A percentile compares a stretch with the other conserved stretches of the same genome.
Evolutionary conservation across 1,140 invertebrate species (phyloP).

Genomic region (Calliopsis andreniformis): DNA sequence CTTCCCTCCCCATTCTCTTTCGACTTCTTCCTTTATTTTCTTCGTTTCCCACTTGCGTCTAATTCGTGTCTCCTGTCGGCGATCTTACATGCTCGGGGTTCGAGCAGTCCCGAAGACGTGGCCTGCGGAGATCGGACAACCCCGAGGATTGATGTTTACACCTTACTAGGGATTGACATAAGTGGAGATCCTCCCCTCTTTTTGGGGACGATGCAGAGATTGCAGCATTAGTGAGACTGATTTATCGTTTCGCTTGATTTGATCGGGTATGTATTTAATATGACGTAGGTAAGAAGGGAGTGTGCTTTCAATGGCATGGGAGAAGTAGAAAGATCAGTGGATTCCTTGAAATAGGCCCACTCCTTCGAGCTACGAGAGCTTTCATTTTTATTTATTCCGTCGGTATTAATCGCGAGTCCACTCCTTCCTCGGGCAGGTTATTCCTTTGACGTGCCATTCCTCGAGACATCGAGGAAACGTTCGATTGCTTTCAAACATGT

Average conservation of each 20-base stretch:
- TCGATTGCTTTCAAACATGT: constrained; percentile 37
- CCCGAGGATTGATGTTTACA: not conserved
- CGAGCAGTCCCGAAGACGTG: not conserved
- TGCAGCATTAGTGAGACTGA: too few relatives aligned
- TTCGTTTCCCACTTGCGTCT: constrained; percentile 43
- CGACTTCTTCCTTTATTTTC: not conserved
- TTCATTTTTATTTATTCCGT: constrained; percentile 14
- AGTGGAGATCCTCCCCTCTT: too few relatives aligned
- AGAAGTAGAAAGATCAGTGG: not conserved
- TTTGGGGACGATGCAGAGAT: too few relatives aligned
- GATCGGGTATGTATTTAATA: too few relatives aligned
- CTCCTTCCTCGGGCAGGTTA: not conserved
- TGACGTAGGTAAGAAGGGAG: too few relatives aligned
- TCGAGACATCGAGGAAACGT: constrained; percentile 30
- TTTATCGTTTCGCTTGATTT: too few relatives aligned
- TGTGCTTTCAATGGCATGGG: too few relatives aligned
- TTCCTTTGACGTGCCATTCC: constrained; percentile 35
- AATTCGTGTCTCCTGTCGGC: constrained; percentile 48
- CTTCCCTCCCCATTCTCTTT: too few relatives aligned
- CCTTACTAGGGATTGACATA: not conserved
- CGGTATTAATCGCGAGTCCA: constrained; percentile 46
- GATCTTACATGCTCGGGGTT: constrained; percentile 30
- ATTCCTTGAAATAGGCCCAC: not conserved
- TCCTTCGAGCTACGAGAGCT: not conserved
- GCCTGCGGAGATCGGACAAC: not conserved